These are phyloP conservation scores for Matsumurasca onukii DNA, from an alignment of 1,140 invertebrate genomes.

Conservation along the genomic window DNA sequence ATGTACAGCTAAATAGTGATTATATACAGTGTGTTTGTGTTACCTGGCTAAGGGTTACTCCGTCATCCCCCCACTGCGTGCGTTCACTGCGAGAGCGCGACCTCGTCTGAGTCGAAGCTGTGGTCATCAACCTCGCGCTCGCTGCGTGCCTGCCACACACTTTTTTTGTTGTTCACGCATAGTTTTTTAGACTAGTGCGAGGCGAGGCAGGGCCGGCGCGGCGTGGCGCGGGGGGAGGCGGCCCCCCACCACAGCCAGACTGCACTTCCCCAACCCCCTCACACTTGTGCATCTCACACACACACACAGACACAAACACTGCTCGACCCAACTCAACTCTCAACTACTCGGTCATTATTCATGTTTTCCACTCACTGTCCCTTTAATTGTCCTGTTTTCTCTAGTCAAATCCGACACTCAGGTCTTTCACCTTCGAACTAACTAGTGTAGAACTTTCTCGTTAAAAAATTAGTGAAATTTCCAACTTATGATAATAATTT, in stretches of 20 bases:
- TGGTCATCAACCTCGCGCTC: conserved; percentile 15
- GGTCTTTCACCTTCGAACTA: conserved; percentile 1
- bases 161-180: conserved; percentile 30
- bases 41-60: conserved; percentile 16
- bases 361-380: conserved; percentile 7
- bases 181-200: conserved; percentile 27
- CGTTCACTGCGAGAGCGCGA: neutral
- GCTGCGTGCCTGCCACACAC: conserved; percentile 11
- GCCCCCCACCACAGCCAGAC: too few species aligned
- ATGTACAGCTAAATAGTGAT: too few species aligned
- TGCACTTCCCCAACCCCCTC: conserved; percentile 10
- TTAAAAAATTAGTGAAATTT: too few species aligned
- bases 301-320: neutral
- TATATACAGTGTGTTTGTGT: too few species aligned
- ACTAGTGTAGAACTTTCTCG: too few species aligned
- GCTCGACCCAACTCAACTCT: neutral
- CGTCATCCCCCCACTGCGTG: neutral
- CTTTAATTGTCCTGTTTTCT: conserved; percentile 11
- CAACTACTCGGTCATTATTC: conserved; percentile 20
- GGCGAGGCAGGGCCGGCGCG: conserved; percentile 2
- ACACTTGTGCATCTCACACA: neutral
- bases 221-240: neutral
- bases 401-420: neutral
- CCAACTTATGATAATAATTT: too few species aligned
- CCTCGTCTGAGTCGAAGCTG: conserved; percentile 3